Base-by-base conservation (phyloP, 1,140 invertebrate genomes). In the Galleria mellonella region DNA sequence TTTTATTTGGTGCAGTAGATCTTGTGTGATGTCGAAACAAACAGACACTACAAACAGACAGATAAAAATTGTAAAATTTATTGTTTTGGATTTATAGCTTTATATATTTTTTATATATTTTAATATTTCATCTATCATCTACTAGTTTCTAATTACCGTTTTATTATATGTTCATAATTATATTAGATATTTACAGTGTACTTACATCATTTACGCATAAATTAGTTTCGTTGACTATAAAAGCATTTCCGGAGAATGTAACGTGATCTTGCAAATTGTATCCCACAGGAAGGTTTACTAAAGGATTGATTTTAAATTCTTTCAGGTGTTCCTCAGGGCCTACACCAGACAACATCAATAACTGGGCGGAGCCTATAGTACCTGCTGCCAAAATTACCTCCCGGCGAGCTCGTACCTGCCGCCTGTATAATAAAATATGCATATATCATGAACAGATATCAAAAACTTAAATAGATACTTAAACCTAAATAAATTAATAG, bases 191-290 rank as follows among this genome's bases (percentile, higher is more conserved):
- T n/a, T n/a, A n/a, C n/a, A n/a, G n/a, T n/a, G 4, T 11, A 55
- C 75, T 78, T 68, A 85, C 82, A 54, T 82, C 77, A 54, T 81
- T 83, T 8, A 90, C 76, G 4, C 91, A 86, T 2, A 89, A 87
- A 0, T 89, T 83, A 0, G 86, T 89, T 28, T 90, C 86, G 51
- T 93, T 92, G 0, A 93, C 88, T 15, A 91, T 73, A 59, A 93
- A 94, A 0, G 89, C 90, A 40, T 94, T 78, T 1, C 90, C 90
- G 12, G 90, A 90, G 35, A 92, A 89, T 0, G 91, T 92, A 11
- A 93, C 88, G 56, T 95, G 94, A 72, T 94, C 93, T 62, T 94
- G 91, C 0, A 96, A 86, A 72, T 96, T 96, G 44, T 91, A 88
- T 0, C 95, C 95, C 0, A 96, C 94, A 0, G 91, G 91, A 0